Conservation (phyloP, 2,797 vertebrate species). For the Megalops cyprinoides region DNA sequence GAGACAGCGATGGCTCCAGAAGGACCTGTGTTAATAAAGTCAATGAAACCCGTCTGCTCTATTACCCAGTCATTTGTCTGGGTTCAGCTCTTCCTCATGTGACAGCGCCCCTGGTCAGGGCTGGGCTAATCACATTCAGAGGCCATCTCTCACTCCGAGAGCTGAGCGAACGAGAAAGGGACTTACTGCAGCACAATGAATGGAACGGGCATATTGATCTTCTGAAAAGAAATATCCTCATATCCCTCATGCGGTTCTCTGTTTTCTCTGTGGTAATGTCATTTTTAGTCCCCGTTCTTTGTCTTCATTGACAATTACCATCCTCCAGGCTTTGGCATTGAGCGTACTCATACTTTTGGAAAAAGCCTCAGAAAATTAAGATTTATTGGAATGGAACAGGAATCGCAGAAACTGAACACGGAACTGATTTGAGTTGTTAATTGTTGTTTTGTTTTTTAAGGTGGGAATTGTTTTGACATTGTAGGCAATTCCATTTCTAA, state of each 20-base stretch:
- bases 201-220: constrained; percentile 11
- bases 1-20: background rate
- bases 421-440: background rate
- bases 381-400: background rate
- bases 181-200: background rate
- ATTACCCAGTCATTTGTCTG: constrained; percentile 20
- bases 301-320: background rate
- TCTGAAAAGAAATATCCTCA: background rate
- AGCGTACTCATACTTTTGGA: background rate
- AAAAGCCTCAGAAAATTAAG: background rate
- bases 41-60: constrained; percentile 13
- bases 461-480: background rate
- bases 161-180: background rate
- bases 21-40: background rate
- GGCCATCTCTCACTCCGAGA: constrained; percentile 5
- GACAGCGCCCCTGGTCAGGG: constrained; percentile 10
- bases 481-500: background rate
- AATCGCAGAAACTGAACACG: background rate
- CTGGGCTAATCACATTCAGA: background rate
- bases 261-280: background rate
- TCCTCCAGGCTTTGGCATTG: background rate
- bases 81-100: background rate
- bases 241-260: background rate
- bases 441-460: background rate
- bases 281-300: background rate